phyloP scores from a whole-genome alignment of 2,797 vertebrate genomes.

The Sebastes taczanowskii region DNA sequence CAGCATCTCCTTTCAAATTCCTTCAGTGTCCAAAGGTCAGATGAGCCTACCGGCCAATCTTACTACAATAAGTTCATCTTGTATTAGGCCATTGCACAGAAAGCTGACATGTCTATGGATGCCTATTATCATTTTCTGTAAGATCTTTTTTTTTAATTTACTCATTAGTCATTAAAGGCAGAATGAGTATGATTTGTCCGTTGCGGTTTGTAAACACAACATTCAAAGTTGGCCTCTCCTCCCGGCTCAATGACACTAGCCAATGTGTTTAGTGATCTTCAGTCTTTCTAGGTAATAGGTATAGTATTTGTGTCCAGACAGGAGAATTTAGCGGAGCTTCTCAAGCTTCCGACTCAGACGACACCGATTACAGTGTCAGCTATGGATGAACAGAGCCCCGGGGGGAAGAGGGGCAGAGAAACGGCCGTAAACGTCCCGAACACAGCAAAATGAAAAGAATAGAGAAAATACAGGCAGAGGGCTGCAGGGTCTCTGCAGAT shows the following conservation, averaged over 20 bases:
- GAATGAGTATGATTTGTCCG: no score
- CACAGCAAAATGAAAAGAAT: not conserved
- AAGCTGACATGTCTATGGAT: not conserved
- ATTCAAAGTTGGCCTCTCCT: no score
- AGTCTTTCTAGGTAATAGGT: not conserved
- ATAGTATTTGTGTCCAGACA: not conserved
- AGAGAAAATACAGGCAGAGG: not conserved
- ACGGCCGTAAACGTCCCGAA: not conserved
- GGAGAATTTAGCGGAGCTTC: not conserved
- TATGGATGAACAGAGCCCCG: not conserved
- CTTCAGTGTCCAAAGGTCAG: conserved; percentile 89
- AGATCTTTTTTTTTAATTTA: no score
- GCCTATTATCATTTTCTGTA: no score
- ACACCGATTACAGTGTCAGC: not conserved
- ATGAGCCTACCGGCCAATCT: not conserved
- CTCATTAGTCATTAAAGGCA: not conserved
- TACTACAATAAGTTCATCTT: not conserved
- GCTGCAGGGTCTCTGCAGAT: no score
- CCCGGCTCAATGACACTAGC: no score
- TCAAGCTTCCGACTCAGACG: not conserved
- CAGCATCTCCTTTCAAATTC: conserved; percentile 91
- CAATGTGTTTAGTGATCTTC: no score
- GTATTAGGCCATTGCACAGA: not conserved
- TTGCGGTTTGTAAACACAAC: not conserved
- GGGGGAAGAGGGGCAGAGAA: not conserved